Evolutionary conservation across 2,888 invertebrate species (phyloP), one percentile per base, ranked within the genome.

Genomic region (Xestia c-nigrum): DNA sequence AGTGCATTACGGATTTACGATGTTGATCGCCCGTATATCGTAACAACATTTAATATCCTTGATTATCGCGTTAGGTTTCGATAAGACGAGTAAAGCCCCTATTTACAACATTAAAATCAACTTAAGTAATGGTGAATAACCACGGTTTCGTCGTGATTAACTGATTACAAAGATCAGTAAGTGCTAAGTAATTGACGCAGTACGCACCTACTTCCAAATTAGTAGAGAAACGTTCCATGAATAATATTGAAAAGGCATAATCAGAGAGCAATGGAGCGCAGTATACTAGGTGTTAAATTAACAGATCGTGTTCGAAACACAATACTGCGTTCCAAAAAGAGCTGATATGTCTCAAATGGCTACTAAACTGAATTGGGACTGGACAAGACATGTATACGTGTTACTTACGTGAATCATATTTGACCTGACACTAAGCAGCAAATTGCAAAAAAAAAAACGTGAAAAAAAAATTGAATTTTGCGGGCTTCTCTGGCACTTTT

Each of bases 201-300:
- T 59, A 59, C 50, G 16, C 57, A 43, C 57, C 21, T 47, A 63
- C 63, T 67, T 81, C 31, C 21, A 68, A 82, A 68, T 82, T 63
- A 64, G 10, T 38, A 38, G 6, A 5, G 43, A 74, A 57, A 57
- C 40, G 9, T 19, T 31, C 31, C 31, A 38, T 38, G 19, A 38
- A 38, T 61, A 19, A 19, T 9, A 61, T 24, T 59, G 31, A 59
- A 9, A 24, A 24, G 14, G 6, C 57, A 59, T 59, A 57, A 57
- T 57, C 24, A 59, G 59, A 31, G 59, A 16, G 59, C 46, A 46
- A 46, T 46, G 46, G 1, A 46, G 46, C 46, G 46, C 12, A 46
- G 43, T 43, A 7, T 46, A 10, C 2, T 12, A 46, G 12, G 46
- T 46, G 46, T 46, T 46, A 46, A 46, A 46, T 46, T 46, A 46